Conservation (phyloP, 2,888 invertebrate genomes). For the Agonopterix arenella region DNA sequence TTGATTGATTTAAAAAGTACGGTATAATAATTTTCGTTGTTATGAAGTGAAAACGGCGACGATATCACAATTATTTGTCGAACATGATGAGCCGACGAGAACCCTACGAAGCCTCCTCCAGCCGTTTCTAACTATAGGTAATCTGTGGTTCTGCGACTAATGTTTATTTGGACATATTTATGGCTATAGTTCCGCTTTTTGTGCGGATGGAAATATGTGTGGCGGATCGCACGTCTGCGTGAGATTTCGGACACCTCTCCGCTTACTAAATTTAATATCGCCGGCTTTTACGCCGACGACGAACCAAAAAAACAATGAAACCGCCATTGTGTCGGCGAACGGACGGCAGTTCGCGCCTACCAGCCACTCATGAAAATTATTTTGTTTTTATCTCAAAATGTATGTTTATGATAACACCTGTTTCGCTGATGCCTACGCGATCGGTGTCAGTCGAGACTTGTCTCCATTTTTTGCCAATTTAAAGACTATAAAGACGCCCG, state of each 20-base stretch:
- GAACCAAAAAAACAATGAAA: slow-evolving; percentile 65
- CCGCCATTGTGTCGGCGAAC: slow-evolving; percentile 74
- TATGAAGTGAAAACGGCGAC: too few species aligned
- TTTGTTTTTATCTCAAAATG: slow-evolving; percentile 76
- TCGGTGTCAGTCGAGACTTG: slow-evolving; percentile 71
- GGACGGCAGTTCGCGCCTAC: slow-evolving; percentile 74
- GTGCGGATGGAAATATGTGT: slow-evolving; percentile 76
- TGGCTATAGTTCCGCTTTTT: slow-evolving; percentile 78
- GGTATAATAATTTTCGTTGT: too few species aligned
- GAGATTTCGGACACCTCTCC: slow-evolving; percentile 77
- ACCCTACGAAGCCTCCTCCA: slow-evolving; percentile 54
- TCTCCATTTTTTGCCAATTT: slow-evolving; percentile 75
- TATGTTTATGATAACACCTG: slow-evolving; percentile 78
- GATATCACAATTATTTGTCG: too few species aligned
- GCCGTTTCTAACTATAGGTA: slow-evolving; percentile 15
- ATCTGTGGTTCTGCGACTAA: slow-evolving; percentile 49
- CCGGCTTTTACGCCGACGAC: slow-evolving; percentile 67
- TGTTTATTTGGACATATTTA: slow-evolving; percentile 78
- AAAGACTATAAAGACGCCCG: slow-evolving; percentile 74
- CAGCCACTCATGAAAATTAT: slow-evolving; percentile 75
- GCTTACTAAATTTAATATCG: slow-evolving; percentile 77
- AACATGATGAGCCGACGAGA: slow-evolving; percentile 25
- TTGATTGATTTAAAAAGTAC: too few species aligned
- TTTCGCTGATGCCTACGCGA: slow-evolving; percentile 74
- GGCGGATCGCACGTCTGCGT: slow-evolving; percentile 77